Evolutionary conservation across 2,888 invertebrate species (phyloP).

Genomic region (Hydropsyche betteni): DNA sequence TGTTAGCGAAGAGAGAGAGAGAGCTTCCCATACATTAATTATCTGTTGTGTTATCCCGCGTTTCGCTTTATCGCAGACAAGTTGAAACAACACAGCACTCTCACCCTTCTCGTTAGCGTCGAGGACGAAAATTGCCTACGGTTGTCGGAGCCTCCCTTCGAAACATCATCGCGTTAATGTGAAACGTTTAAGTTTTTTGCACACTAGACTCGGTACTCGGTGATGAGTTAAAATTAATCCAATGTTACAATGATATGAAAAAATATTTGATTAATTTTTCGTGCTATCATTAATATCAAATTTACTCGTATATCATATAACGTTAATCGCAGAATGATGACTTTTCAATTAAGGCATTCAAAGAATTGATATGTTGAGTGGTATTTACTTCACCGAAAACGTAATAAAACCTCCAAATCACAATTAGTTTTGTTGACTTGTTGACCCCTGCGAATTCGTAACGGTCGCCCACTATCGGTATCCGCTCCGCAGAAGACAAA

Average conservation of each 20-base stretch:
- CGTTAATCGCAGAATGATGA: too few species aligned
- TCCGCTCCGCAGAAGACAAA: slow-evolving; percentile 49
- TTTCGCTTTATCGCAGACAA: slow-evolving; percentile 27
- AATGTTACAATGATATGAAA: too few species aligned
- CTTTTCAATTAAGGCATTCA: too few species aligned
- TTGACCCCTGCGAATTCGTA: neutral
- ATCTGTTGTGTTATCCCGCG: slow-evolving; percentile 15
- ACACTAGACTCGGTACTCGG: neutral
- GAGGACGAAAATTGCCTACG: slow-evolving; percentile 10
- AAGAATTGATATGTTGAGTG: too few species aligned
- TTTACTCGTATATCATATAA: too few species aligned
- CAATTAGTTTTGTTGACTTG: too few species aligned
- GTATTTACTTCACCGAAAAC: too few species aligned
- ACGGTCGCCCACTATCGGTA: slow-evolving; percentile 40
- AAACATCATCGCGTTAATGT: slow-evolving; percentile 14
- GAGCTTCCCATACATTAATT: slow-evolving; percentile 11
- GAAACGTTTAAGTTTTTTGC: slow-evolving; percentile 15
- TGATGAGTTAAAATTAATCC: too few species aligned
- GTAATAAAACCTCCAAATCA: too few species aligned
- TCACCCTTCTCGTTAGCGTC: neutral
- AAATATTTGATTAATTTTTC: too few species aligned
- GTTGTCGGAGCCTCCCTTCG: slow-evolving; percentile 4
- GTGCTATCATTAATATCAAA: too few species aligned
- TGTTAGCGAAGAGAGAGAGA: neutral
- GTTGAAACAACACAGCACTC: slow-evolving; percentile 16